Evolutionary conservation across 35 echinoderm and acorn worm genomes (phyloP), one percentile per base, ranked within the genome.

Genomic region (Acanthaster planci): DNA sequence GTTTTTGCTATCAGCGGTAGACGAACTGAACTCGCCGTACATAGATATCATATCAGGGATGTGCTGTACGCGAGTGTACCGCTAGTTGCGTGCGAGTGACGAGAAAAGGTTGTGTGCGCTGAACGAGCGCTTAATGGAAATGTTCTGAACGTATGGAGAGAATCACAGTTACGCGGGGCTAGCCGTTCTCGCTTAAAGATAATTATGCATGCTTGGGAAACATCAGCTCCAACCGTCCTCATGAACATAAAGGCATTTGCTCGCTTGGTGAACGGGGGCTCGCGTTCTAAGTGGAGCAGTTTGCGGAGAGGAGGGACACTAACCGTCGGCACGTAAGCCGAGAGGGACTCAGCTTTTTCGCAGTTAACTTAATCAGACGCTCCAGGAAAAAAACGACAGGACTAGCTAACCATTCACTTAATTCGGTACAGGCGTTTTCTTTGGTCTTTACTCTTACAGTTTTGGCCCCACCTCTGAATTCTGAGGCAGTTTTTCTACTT

Each of bases 171-270:
- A 12, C 12, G 42, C 42, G 12, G 42, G 12, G 42, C 4, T 12
- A 47, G 64, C 64, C 14, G 64, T 14, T 14, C 59, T 72, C 26
- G 64, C 23, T 31, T 34, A 26, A 19, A 72, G 64, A 72, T 72
- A 72, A 72, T 72, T 72, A 72, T 72, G 64, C 64, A 72, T 72
- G 64, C 64, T 72, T 72, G 8, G 34, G 64, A 29, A 72, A 72
- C 64, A 72, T 72, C 64, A 31, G 34, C 64, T 47, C 64, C 64
- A 31, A 31, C 6, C 57, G 18, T 72, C 64, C 64, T 72, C 64
- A 72, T 72, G 64, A 72, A 31, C 64, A 72, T 72, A 72, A 72
- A 72, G n/a, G 26, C 64, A 34, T 72, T 72, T 72, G 64, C 14
- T 72, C 23, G 26, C 64, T 34, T 72, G 34, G 64, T 72, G 34